Evolutionary conservation across 2,797 vertebrate genomes (phyloP).

Genomic region (Salmo trutta): DNA sequence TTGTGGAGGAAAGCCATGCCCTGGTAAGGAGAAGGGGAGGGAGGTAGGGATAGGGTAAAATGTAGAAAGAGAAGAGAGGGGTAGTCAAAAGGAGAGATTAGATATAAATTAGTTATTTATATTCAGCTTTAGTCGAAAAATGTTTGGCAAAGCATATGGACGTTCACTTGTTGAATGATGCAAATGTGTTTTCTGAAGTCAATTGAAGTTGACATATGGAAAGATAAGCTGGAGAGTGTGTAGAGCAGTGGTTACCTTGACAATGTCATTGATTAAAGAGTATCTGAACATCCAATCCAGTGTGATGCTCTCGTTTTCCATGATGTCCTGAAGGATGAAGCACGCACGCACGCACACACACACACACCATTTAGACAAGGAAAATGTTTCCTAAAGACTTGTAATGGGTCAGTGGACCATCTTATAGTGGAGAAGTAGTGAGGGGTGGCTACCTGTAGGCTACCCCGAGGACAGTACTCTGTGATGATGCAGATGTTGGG

Average conservation of each 20-base stretch:
- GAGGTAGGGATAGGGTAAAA: not conserved
- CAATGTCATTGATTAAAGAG: slow-evolving; percentile 90
- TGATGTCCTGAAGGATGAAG: slow-evolving; percentile 81
- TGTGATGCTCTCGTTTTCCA: slow-evolving; percentile 95
- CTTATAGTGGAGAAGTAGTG: not conserved
- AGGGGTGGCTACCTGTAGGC: slow-evolving; percentile 83
- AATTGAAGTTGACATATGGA: not conserved
- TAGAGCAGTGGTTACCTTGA: slow-evolving; percentile 78
- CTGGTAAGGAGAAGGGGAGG: slow-evolving; percentile 57
- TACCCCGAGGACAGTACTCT: slow-evolving; percentile 92
- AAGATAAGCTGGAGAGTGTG: not conserved
- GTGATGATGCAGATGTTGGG: slow-evolving; percentile 92
- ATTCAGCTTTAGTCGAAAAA: not conserved
- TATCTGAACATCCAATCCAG: slow-evolving; percentile 98
- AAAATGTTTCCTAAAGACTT: not conserved
- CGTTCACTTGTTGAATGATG: not conserved
- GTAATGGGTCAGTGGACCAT: not conserved
- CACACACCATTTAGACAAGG: not conserved
- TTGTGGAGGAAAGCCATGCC: slow-evolving; percentile 93
- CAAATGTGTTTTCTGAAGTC: no score
- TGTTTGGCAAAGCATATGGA: not conserved
- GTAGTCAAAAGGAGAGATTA: not conserved
- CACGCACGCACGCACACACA: not conserved
- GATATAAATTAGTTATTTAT: not conserved
- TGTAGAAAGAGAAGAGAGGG: no score